These are phyloP conservation scores for Nudaria mundana DNA, from an alignment of 2,888 invertebrate genomes.

Conservation along the genomic window DNA sequence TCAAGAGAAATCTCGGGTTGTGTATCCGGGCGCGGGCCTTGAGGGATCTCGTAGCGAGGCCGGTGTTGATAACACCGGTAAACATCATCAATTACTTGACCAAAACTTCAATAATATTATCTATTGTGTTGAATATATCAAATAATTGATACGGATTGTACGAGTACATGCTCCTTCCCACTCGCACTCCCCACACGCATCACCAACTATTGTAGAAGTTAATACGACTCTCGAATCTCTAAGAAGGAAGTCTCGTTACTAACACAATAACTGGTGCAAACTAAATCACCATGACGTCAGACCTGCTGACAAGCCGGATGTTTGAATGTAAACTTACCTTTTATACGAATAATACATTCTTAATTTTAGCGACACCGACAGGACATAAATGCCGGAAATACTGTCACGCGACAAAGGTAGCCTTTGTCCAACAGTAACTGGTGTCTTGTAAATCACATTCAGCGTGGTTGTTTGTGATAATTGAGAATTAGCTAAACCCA, in stretches of 20 bases:
- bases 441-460: slow-evolving; percentile 35
- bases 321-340: slow-evolving; percentile 65
- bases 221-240: slow-evolving; percentile 18
- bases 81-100: too few species aligned
- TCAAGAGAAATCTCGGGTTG: slow-evolving; percentile 64
- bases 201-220: slow-evolving; percentile 14
- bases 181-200: slow-evolving; percentile 23
- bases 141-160: too few species aligned
- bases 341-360: slow-evolving; percentile 57
- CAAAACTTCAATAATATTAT: too few species aligned
- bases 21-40: slow-evolving; percentile 64
- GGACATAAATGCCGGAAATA: slow-evolving; percentile 63
- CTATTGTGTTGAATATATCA: too few species aligned
- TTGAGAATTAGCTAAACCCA: slow-evolving; percentile 43
- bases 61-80: slow-evolving; percentile 53
- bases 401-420: slow-evolving; percentile 47
- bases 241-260: slow-evolving; percentile 18
- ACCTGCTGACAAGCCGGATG: slow-evolving; percentile 68
- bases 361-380: slow-evolving; percentile 53
- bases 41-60: slow-evolving; percentile 62
- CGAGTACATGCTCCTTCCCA: slow-evolving; percentile 27
- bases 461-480: slow-evolving; percentile 49
- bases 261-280: slow-evolving; percentile 24
- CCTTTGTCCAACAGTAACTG: too few species aligned
- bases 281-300: slow-evolving; percentile 35